Conservation (phyloP, 2,797 vertebrate genomes). For the Peromyscus attwateri region DNA sequence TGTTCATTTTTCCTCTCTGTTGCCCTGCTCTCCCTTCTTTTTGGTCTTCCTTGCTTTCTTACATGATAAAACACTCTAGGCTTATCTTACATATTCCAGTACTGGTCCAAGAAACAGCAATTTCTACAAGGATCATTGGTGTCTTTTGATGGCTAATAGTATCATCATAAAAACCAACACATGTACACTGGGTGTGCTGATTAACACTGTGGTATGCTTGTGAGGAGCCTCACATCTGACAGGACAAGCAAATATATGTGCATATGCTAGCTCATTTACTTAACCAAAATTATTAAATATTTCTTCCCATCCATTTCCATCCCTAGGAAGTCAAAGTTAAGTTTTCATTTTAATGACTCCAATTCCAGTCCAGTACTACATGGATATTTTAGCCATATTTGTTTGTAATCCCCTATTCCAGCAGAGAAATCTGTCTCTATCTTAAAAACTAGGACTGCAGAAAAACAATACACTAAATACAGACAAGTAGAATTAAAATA, state of each 20-base stretch:
- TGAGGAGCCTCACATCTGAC: neutral
- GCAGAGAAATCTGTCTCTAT: neutral
- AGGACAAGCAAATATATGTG: neutral
- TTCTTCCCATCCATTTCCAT: neutral
- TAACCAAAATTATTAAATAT: neutral
- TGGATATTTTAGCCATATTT: neutral
- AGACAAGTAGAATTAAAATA: neutral
- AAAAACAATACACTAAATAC: constrained; percentile 18
- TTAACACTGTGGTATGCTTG: neutral
- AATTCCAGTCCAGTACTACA: neutral
- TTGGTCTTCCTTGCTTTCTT: neutral
- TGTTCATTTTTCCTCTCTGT: neutral
- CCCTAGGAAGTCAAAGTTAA: neutral
- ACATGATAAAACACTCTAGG: neutral
- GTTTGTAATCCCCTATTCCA: neutral
- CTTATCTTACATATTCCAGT: neutral
- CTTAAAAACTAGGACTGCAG: neutral
- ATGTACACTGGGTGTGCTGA: neutral
- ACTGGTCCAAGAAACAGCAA: neutral
- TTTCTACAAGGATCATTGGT: neutral
- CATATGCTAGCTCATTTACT: neutral
- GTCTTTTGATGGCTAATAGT: neutral
- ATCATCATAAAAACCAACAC: neutral
- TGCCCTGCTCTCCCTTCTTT: neutral
- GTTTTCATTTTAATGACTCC: constrained; percentile 4